Evolutionary conservation across 2,888 invertebrate species (phyloP), one percentile per base, ranked within the genome.

Genomic region (Schrankia costaestrigalis): DNA sequence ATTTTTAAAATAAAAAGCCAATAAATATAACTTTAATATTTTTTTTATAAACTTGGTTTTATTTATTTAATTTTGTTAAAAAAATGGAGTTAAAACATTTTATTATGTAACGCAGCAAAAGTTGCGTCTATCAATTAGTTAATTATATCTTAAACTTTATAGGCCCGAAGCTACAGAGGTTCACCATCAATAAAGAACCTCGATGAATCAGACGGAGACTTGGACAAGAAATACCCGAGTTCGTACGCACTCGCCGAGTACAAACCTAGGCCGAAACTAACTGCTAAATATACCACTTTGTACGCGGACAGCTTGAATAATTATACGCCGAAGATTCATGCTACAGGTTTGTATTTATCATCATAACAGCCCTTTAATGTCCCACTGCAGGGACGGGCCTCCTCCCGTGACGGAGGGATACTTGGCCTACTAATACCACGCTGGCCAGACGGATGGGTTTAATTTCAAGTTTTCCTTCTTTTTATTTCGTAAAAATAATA

Each of bases 131-230:
- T 17, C 7, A 17, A 17, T 17, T 17, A 17, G 17, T 17, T 17
- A 17, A 17, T 17, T 17, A 17, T 17, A 17, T 21, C 11, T 23
- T 23, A 1, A 23, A n/a, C n/a, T n/a, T n/a, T n/a, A 23, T 45
- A 88, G 88, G 71, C 80, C 2, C 84, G 77, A 51, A 90, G 78
- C 56, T 82, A 78, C 50, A 88, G 81, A 11, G 81, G 81, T 1
- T 86, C 82, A 8, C 72, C 82, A 0, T 89, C 86, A 1, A 77
- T 89, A 30, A 89, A 84, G 58, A 87, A 89, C 46, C 46, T 89
- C 27, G 89, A 89, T 37, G 89, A 88, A 34, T 86, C 81, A 0
- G 89, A 87, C 11, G 83, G 72, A 0, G 88, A 89, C 26, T 45
- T 75, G 13, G 84, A 84, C 53, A 86, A 86, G 61, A 87, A 85